These are phyloP conservation scores for Takifugu ocellatus DNA, from an alignment of 2,797 vertebrate species.

Conservation along the genomic window DNA sequence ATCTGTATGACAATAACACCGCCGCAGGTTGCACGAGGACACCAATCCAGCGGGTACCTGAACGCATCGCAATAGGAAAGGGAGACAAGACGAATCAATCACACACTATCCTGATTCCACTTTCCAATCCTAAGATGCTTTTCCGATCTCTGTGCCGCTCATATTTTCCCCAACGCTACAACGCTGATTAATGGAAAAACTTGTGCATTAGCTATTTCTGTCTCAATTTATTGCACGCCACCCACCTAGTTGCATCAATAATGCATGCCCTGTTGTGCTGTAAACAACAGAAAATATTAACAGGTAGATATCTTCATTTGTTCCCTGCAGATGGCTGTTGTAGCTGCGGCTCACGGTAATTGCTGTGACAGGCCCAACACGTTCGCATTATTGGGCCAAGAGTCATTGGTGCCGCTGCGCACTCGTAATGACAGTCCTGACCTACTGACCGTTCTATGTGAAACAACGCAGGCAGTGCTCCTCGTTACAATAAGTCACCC, in stretches of 20 bases:
- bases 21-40: conserved; percentile 55
- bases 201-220: conserved; percentile 19
- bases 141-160: conserved; percentile 45
- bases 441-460: conserved; percentile 66
- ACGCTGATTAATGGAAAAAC: conserved; percentile 41
- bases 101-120: conserved; percentile 11
- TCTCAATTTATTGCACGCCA: conserved; percentile 24
- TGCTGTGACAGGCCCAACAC: conserved; percentile 29
- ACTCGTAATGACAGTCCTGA: conserved; percentile 61
- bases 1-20: conserved; percentile 54
- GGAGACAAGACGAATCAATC: too few relatives aligned
- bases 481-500: conserved; percentile 64
- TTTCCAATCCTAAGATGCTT: conserved; percentile 64
- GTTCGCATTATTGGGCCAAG: conserved; percentile 47
- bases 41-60: conserved; percentile 61
- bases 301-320: conserved; percentile 51
- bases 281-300: conserved; percentile 49
- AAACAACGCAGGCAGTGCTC: conserved; percentile 48
- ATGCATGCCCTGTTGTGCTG: conserved; percentile 27
- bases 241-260: conserved; percentile 30
- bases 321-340: conserved; percentile 25
- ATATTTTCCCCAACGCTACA: conserved; percentile 39
- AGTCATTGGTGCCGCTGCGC: conserved; percentile 42
- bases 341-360: conserved; percentile 58
- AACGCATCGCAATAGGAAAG: conserved; percentile 15